Evolutionary conservation across 2,888 invertebrate species (phyloP).

Genomic region (Calameuta pallipes): DNA sequence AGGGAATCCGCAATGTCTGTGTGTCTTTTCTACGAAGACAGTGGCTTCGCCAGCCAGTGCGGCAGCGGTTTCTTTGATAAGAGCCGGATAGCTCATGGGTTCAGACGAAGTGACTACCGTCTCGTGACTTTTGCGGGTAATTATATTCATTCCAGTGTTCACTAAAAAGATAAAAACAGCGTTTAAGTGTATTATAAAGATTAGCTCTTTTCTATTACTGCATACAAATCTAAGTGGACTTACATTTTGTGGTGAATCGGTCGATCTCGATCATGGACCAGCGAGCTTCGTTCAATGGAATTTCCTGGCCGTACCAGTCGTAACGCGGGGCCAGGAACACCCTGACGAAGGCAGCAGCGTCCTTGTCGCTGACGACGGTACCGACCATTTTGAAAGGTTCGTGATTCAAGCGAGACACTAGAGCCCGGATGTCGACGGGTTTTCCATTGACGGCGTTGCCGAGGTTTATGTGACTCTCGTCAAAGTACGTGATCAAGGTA

Average conservation of each 20-base stretch:
- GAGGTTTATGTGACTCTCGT: constrained; percentile 73
- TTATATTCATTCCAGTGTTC: constrained; percentile 33
- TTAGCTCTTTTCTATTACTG: background rate
- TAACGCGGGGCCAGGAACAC: constrained; percentile 75
- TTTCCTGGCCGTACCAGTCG: constrained; percentile 68
- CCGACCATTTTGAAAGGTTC: constrained; percentile 73
- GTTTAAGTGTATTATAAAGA: background rate
- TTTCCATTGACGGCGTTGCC: constrained; percentile 68
- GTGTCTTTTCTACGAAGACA: constrained; percentile 66
- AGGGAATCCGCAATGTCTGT: constrained; percentile 70
- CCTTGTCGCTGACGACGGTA: constrained; percentile 70
- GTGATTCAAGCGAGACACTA: constrained; percentile 75
- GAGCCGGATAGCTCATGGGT: constrained; percentile 36
- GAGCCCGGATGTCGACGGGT: constrained; percentile 68
- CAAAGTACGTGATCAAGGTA: constrained; percentile 74
- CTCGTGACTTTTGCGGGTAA: constrained; percentile 37
- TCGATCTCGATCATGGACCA: constrained; percentile 73
- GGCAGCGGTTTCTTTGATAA: constrained; percentile 64
- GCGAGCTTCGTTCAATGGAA: constrained; percentile 70
- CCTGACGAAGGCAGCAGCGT: constrained; percentile 71
- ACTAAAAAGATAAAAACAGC: constrained; percentile 17
- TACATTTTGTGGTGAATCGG: constrained; percentile 63
- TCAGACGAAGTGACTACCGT: constrained; percentile 45
- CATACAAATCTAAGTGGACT: background rate
- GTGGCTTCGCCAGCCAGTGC: constrained; percentile 67